These are phyloP conservation scores for Eueides isabella DNA, from an alignment of 1,140 invertebrate genomes.

Conservation along the genomic window DNA sequence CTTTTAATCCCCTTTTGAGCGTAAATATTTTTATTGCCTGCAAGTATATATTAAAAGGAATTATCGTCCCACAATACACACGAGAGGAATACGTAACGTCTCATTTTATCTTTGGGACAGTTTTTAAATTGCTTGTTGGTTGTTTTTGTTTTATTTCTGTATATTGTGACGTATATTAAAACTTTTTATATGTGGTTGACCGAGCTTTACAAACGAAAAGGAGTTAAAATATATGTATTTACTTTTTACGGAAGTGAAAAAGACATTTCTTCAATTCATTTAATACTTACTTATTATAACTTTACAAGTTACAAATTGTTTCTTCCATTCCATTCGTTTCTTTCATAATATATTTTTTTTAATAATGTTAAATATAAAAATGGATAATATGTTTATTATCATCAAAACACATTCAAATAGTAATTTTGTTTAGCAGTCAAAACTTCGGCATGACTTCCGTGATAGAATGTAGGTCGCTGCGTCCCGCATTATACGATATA, in stretches of 20 bases:
- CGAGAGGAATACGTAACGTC: neutral
- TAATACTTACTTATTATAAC: too few species aligned
- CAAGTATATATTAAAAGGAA: neutral
- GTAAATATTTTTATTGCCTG: slow-evolving; percentile 4
- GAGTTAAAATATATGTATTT: too few species aligned
- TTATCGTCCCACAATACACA: neutral
- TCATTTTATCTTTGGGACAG: neutral
- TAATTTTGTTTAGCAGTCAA: neutral
- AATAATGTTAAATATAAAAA: too few species aligned
- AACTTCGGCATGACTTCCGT: slow-evolving; percentile 14
- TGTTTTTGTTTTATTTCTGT: neutral
- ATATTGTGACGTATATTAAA: neutral
- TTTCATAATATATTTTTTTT: too few species aligned
- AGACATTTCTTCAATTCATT: too few species aligned
- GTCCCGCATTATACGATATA: slow-evolving; percentile 3
- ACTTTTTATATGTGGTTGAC: too few species aligned
- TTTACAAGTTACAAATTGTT: too few species aligned
- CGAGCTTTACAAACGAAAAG: too few species aligned
- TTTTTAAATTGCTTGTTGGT: neutral
- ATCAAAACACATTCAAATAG: neutral
- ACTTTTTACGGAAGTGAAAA: too few species aligned
- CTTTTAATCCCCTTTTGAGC: slow-evolving; percentile 5
- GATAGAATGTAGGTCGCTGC: slow-evolving; percentile 11
- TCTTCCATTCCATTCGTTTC: too few species aligned
- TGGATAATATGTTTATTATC: neutral